Evolutionary conservation across 2,888 invertebrate species (phyloP), one percentile per base, ranked within the genome.

Genomic region (Alitta virens): DNA sequence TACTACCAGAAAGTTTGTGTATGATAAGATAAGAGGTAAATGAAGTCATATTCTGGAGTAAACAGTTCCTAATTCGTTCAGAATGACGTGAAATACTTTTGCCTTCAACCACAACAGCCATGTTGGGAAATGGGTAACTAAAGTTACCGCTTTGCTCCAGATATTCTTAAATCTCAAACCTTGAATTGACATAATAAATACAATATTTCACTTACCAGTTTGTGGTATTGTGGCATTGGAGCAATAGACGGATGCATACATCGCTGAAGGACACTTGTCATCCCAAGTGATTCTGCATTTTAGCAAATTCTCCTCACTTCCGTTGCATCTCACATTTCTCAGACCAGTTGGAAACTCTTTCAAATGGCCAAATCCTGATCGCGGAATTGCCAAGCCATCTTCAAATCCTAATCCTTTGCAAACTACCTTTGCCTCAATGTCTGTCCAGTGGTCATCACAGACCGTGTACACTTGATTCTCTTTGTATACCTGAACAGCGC

Each of bases 181-280:
- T n/a, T n/a, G n/a, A n/a, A n/a, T n/a, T n/a, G n/a, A n/a, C n/a
- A n/a, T n/a, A n/a, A n/a, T n/a, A 40, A 40, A 16, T 16, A 16
- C 40, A 40, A 16, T 40, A 16, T 40, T 40, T 38, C 25, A 33
- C 58, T 50, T 27, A 59, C 59, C 40, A 1, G 9, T 33, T 9
- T 27, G 40, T 5, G 12, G 23, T 5, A 60, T 53, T 16, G 54
- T 60, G 33, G 43, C 43, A 18, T 53, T 53, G 33, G 49, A 49
- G 46, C 60, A 60, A 46, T 60, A 60, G 23, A 54, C 60, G 2
- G 50, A 50, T 21, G 43, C 60, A 16, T 60, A 60, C 18, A 14
- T 46, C 46, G 14, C 53, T 27, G 25, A 42, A 27, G 16, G 12
- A 21, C 60, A 60, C 16, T 23, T 54, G 26, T 7, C 18, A 33